phyloP scores from a whole-genome alignment of 2,888 invertebrate genomes.

The Melinaea marsaeus region DNA sequence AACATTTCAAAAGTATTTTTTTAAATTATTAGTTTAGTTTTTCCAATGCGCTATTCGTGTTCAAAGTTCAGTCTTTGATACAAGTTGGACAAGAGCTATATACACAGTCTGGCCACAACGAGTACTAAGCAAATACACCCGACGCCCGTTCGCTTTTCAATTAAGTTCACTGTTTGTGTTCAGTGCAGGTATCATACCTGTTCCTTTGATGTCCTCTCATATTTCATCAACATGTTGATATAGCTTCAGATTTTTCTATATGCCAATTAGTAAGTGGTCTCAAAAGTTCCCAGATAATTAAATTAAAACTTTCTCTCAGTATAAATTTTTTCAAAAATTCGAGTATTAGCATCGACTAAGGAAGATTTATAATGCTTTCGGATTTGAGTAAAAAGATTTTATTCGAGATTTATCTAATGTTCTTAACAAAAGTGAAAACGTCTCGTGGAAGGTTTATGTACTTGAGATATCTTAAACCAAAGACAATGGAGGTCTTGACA shows the following conservation, averaged over 20 bases:
- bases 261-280: conserved; percentile 5
- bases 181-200: conserved; percentile 55
- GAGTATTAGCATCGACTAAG: background rate
- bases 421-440: conserved; percentile 48
- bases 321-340: background rate
- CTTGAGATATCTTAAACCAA: conserved; percentile 50
- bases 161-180: conserved; percentile 66
- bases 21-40: conserved; percentile 18
- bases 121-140: conserved; percentile 62
- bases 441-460: conserved; percentile 58
- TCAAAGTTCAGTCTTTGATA: conserved; percentile 51
- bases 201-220: conserved; percentile 64
- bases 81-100: conserved; percentile 58
- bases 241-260: conserved; percentile 1
- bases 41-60: conserved; percentile 17
- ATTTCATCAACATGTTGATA: conserved; percentile 33
- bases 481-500: conserved; percentile 57
- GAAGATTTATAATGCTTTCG: conserved; percentile 36
- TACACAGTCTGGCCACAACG: conserved; percentile 59
- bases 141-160: conserved; percentile 64
- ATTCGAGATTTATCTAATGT: conserved; percentile 41
- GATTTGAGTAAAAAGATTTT: conserved; percentile 31
- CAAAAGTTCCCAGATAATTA: conserved; percentile 1
- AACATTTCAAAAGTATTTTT: background rate
- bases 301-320: background rate